Conservation (phyloP, 1,140 invertebrate species). For the Pachypeltis micranthus region DNA sequence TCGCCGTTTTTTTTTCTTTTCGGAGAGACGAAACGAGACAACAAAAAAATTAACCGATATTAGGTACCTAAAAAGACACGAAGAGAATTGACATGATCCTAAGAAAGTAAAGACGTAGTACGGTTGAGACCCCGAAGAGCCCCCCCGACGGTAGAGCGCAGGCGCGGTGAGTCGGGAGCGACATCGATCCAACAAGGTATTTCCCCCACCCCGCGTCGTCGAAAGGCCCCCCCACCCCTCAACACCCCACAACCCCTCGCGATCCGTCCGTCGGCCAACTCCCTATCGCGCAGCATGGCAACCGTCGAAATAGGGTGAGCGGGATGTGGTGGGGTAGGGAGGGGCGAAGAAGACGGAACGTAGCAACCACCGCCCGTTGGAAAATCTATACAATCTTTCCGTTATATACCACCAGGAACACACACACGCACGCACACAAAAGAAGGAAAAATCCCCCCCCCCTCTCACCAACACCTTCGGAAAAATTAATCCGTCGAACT, state of each 20-base stretch:
- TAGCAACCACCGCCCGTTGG: conserved; percentile 3
- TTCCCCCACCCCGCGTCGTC: background rate
- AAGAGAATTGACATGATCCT: conserved; percentile 21
- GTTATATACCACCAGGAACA: too few relatives aligned
- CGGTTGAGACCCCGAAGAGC: conserved; percentile 7
- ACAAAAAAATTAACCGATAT: too few relatives aligned
- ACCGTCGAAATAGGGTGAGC: background rate
- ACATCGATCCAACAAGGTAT: background rate
- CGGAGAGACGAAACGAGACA: too few relatives aligned
- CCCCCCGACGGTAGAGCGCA: conserved; percentile 11
- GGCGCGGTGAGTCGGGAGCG: background rate
- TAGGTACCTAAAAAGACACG: conserved; percentile 18
- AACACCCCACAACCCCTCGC: background rate
- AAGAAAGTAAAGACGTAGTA: conserved; percentile 20
- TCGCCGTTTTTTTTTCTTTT: too few relatives aligned
- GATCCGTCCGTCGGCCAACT: conserved; percentile 2
- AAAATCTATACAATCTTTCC: conserved; percentile 2
- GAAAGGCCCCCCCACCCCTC: background rate
- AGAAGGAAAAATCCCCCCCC: too few relatives aligned
- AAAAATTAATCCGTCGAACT: too few relatives aligned
- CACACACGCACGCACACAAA: too few relatives aligned
- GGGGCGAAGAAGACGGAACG: background rate
- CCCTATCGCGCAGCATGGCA: conserved; percentile 5
- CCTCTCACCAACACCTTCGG: too few relatives aligned
- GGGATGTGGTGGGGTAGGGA: background rate